Percentiles rank a stretch among this genome's conserved stretches.
phyloP scores from a whole-genome alignment of 2,888 invertebrate genomes.

The Hyposoter didymator region DNA sequence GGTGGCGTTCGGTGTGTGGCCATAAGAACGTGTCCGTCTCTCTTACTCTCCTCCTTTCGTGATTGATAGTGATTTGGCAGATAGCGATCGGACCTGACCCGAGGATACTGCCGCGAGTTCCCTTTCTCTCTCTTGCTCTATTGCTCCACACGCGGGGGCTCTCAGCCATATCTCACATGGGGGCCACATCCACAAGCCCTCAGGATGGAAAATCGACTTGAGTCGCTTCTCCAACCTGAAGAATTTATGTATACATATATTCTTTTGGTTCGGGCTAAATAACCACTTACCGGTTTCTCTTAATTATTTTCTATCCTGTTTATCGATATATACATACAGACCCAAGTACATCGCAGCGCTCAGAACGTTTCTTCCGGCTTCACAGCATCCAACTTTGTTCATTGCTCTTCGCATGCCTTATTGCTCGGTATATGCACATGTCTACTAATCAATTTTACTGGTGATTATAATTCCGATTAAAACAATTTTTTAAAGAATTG shows the following conservation, averaged over 20 bases:
- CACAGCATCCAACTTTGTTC: background rate
- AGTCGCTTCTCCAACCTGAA: constrained; percentile 40
- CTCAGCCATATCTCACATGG: constrained; percentile 53
- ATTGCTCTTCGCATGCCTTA: background rate
- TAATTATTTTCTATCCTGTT: constrained; percentile 52
- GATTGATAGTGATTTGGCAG: constrained; percentile 82
- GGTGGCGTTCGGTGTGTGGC: constrained; percentile 73
- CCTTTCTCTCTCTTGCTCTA: constrained; percentile 31
- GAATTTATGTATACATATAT: constrained; percentile 11
- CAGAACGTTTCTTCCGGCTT: constrained; percentile 20
- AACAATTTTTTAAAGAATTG: background rate
- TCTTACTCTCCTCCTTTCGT: constrained; percentile 65
- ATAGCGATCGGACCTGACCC: constrained; percentile 79
- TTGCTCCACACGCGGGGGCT: constrained; percentile 54
- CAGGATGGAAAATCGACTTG: constrained; percentile 50
- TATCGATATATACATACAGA: constrained; percentile 3
- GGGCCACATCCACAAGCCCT: constrained; percentile 42
- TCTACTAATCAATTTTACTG: background rate
- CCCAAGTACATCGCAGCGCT: background rate
- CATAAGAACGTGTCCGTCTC: constrained; percentile 59
- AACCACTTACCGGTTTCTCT: constrained; percentile 62
- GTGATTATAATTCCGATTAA: background rate
- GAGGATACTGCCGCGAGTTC: constrained; percentile 59
- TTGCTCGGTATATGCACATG: background rate
- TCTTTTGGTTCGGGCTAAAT: constrained; percentile 28